These are phyloP conservation scores for Ips typographus DNA, from an alignment of 1,140 invertebrate species.

Conservation along the genomic window DNA sequence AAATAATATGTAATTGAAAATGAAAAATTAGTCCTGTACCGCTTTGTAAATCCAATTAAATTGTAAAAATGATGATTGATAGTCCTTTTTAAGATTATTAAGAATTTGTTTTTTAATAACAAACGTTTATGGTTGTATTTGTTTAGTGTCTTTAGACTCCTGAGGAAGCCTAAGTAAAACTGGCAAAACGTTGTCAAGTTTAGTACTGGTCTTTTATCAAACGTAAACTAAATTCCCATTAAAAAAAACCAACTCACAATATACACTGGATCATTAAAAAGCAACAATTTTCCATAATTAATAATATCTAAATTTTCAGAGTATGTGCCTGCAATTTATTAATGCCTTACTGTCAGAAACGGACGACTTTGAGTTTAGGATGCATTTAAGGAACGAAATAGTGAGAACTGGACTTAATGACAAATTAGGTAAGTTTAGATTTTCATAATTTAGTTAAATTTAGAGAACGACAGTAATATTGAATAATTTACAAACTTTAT, in stretches of 20 bases:
- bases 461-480: neutral
- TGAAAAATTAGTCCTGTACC: too few species aligned
- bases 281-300: neutral
- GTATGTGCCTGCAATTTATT: slow-evolving; percentile 85
- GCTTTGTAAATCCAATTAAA: too few species aligned
- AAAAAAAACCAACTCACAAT: neutral
- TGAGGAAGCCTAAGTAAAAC: neutral
- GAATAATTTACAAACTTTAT: too few species aligned
- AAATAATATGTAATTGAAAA: too few species aligned
- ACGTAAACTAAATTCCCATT: neutral
- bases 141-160: neutral
- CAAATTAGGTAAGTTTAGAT: slow-evolving; percentile 64
- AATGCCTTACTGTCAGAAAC: slow-evolving; percentile 91
- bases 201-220: neutral
- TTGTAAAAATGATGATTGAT: too few species aligned
- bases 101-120: too few species aligned
- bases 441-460: neutral
- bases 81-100: too few species aligned
- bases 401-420: slow-evolving; percentile 89
- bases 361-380: slow-evolving; percentile 90
- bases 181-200: too few species aligned
- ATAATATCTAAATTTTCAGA: slow-evolving; percentile 53
- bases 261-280: neutral
- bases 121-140: neutral
- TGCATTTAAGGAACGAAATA: slow-evolving; percentile 94